Percentiles rank a stretch among this genome's conserved stretches.
Evolutionary conservation across 1,140 invertebrate species (phyloP).

Genomic region (Formica selysi): DNA sequence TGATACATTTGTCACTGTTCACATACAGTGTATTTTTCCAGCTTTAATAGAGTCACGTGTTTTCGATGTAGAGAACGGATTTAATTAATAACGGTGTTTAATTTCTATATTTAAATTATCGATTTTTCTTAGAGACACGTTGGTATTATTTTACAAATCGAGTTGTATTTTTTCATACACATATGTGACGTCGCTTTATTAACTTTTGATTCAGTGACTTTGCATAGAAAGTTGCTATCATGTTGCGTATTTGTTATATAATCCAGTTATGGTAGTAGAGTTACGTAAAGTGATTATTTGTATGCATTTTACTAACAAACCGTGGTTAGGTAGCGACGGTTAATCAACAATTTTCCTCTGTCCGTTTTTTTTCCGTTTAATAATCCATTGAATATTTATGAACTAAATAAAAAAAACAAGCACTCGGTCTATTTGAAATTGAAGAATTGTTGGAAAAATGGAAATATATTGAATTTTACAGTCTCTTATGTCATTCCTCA

Average conservation of each 20-base stretch:
- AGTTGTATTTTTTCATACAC: background rate
- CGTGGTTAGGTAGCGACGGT: constrained; percentile 19
- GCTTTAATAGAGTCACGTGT: background rate
- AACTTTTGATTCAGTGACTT: constrained; percentile 25
- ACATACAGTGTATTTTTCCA: background rate
- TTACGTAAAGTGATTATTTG: constrained; percentile 56
- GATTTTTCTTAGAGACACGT: background rate
- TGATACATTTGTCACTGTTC: background rate
- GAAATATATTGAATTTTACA: background rate
- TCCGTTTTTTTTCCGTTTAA: constrained; percentile 2
- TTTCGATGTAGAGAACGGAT: background rate
- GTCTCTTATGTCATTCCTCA: background rate
- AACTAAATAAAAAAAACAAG: background rate
- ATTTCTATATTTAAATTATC: background rate
- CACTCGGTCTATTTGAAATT: background rate
- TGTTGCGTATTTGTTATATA: constrained; percentile 48
- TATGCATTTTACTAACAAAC: constrained; percentile 51
- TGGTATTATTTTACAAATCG: background rate
- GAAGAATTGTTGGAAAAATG: background rate
- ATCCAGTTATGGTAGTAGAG: constrained; percentile 24
- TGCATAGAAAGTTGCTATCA: constrained; percentile 48
- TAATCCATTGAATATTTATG: background rate
- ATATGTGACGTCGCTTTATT: background rate
- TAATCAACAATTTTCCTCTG: constrained; percentile 20
- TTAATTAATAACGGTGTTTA: background rate